Percentiles rank a stretch among this genome's conserved stretches.
These are phyloP conservation scores for Mormoops blainvillei DNA, from an alignment of 2,113 vertebrate genomes.

Conservation along the genomic window DNA sequence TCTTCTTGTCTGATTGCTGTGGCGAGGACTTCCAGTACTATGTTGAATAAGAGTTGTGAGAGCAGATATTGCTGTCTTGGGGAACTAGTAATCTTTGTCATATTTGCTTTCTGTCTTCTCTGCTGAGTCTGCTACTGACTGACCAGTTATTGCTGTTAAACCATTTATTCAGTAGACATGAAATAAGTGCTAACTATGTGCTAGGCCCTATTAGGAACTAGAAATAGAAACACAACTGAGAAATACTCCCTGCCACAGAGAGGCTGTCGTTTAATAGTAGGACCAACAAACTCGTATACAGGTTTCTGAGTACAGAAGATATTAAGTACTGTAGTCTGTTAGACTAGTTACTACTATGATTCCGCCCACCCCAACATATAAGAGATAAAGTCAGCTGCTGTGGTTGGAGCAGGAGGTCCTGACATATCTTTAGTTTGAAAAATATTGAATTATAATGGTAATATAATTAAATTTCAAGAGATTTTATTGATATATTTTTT, in stretches of 20 bases:
- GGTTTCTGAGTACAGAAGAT: neutral
- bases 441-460: neutral
- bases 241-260: neutral
- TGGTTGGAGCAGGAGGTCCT: neutral
- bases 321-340: neutral
- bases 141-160: neutral
- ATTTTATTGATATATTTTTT: slow-evolving; percentile 4
- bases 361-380: neutral
- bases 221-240: neutral
- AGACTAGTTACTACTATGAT: neutral
- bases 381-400: neutral
- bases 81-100: neutral
- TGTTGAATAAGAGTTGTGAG: too few relatives aligned
- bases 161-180: neutral
- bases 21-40: too few relatives aligned
- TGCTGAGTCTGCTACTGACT: neutral
- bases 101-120: neutral
- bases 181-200: neutral
- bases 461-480: neutral
- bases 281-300: neutral
- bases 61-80: too few relatives aligned
- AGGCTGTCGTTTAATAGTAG: neutral
- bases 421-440: neutral
- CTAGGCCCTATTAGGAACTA: neutral
- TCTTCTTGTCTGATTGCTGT: too few relatives aligned